Conservation (phyloP, 1,140 invertebrate genomes). For the Fragariocoptes setiger region DNA sequence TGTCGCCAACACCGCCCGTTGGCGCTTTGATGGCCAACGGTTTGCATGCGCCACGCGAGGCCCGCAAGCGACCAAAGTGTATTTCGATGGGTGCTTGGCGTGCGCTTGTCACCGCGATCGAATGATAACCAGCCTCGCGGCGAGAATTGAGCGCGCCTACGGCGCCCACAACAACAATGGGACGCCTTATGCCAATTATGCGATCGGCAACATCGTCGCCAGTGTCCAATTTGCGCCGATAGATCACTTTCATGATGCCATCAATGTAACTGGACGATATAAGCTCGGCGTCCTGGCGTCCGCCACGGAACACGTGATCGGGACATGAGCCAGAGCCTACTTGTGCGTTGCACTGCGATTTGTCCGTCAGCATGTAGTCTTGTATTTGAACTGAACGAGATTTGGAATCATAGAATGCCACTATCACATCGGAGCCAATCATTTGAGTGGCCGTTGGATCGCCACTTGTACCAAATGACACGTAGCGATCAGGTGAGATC, state of each 20-base stretch:
- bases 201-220: slow-evolving; percentile 16
- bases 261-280: slow-evolving; percentile 7
- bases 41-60: slow-evolving; percentile 3
- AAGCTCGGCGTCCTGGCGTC: slow-evolving; percentile 33
- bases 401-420: slow-evolving; percentile 40
- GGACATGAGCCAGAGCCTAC: slow-evolving; percentile 42
- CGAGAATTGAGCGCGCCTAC: slow-evolving; percentile 43
- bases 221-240: slow-evolving; percentile 13
- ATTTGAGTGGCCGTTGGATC: slow-evolving; percentile 33
- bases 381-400: slow-evolving; percentile 36
- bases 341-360: slow-evolving; percentile 23
- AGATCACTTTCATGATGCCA: slow-evolving; percentile 10
- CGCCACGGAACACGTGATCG: slow-evolving; percentile 36
- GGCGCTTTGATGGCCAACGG: slow-evolving; percentile 2
- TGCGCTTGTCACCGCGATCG: slow-evolving; percentile 2
- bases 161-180: slow-evolving; percentile 48
- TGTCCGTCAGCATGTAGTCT: slow-evolving; percentile 50
- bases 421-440: slow-evolving; percentile 48
- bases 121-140: slow-evolving; percentile 47
- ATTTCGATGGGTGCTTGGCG: slow-evolving; percentile 1
- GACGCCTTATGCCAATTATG: slow-evolving; percentile 18
- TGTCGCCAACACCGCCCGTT: too few species aligned
- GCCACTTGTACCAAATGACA: slow-evolving; percentile 56
- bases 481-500: slow-evolving; percentile 40
- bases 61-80: slow-evolving; percentile 1